Base-by-base conservation (phyloP, 2,888 invertebrate genomes). In the Halictus quadricinctus region DNA sequence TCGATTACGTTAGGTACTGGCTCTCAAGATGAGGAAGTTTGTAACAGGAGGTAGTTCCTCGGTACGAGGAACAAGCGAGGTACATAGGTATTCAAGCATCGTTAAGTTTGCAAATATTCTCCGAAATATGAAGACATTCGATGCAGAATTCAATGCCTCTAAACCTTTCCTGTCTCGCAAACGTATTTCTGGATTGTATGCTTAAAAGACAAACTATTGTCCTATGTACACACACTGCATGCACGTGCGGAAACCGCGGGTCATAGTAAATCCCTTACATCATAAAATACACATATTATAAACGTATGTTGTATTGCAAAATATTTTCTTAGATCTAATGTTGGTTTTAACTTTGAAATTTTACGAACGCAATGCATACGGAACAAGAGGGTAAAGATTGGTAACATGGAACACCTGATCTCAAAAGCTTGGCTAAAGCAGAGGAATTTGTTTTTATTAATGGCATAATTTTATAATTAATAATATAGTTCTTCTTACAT, bases 1-100 rank as follows among this genome's bases (percentile, higher is more conserved):
- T 85, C 83, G 76, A 85, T 83, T 83, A 83, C 60, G 75, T 78
- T 77, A 58, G 50, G 70, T 76, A 58, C 21, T 25, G 46, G 76
- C 74, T 64, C 69, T 70, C 46, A 4, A 78, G 72, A 75, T 21
- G 78, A 76, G 76, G 21, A 85, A 85, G 69, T 79, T 77, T 29
- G 21, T 21, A 29, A 15, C 41, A 50, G 25, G 29, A 72, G 43
- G 13, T 15, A 54, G 25, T n/a, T 58, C 12, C n/a, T 58, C 58
- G 58, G n/a, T 15, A 29, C 29, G 29, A 64, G 29, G 64, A 64
- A 64, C 64, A 64, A 64, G 64, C 29, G 15, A 29, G 29, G 29
- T 15, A 36, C 36, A 36, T 36, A 25, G 29, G 64, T 29, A 64
- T 64, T 64, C 64, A 18, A 64, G 64, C 69, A 5, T 69, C 25